phyloP scores from a whole-genome alignment of 2,888 invertebrate genomes.

The Anagyrus pseudococci region DNA sequence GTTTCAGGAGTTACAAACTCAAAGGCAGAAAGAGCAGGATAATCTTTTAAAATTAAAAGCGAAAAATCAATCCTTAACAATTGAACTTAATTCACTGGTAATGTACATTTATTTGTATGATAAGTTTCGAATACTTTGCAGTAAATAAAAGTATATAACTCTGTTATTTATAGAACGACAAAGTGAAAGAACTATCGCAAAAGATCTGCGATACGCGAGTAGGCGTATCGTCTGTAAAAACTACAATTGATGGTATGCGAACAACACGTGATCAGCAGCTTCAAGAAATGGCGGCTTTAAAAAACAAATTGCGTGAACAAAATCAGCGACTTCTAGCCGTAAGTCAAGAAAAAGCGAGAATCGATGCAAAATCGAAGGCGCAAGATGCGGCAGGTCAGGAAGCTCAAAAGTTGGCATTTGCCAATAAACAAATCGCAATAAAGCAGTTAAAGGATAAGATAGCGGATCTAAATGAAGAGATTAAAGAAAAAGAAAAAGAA shows the following conservation, averaged over 20 bases:
- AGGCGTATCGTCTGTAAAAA: conserved; percentile 89
- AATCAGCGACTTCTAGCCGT: conserved; percentile 80
- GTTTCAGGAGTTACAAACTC: conserved; percentile 82
- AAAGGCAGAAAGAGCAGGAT: conserved; percentile 85
- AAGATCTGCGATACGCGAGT: conserved; percentile 84
- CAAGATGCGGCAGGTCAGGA: conserved; percentile 65
- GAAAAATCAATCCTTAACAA: conserved; percentile 81
- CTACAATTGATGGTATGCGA: conserved; percentile 96
- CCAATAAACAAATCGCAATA: conserved; percentile 75
- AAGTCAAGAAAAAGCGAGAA: conserved; percentile 82
- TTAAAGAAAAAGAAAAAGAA: conserved; percentile 42
- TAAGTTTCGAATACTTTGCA: too few relatives aligned
- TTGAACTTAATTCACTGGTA: conserved; percentile 71
- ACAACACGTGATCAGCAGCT: conserved; percentile 90
- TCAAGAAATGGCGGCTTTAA: conserved; percentile 83
- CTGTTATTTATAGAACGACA: conserved; percentile 65
- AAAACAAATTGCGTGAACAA: conserved; percentile 82
- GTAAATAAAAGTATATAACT: conserved; percentile 8
- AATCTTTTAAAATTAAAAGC: conserved; percentile 86
- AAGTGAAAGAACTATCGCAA: conserved; percentile 79
- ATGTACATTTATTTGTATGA: conserved; percentile 39
- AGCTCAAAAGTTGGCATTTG: conserved; percentile 69
- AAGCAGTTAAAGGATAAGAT: conserved; percentile 75
- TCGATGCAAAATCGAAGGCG: conserved; percentile 76
- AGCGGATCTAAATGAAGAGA: conserved; percentile 75